Conservation (phyloP, 2,888 invertebrate species). For the Asteroscopus sphinx region DNA sequence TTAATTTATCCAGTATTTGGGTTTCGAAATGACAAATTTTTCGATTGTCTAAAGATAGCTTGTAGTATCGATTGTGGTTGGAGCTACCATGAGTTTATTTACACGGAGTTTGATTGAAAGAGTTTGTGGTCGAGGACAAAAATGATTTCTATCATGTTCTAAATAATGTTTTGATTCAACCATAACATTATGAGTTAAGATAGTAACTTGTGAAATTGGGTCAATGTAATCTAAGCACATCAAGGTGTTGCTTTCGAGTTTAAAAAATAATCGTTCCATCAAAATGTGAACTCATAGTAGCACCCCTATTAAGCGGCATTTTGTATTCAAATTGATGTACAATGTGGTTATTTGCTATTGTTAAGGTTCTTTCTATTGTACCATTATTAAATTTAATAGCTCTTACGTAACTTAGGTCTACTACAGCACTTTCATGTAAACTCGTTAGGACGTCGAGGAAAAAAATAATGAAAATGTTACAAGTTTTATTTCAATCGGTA, state of each 20-base stretch:
- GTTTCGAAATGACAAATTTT: conserved; percentile 25
- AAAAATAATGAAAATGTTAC: conserved; percentile 4
- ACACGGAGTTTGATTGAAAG: background rate
- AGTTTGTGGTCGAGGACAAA: conserved; percentile 7
- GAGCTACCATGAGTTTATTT: conserved; percentile 33
- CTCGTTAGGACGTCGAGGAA: conserved; percentile 17
- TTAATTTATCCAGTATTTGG: conserved; percentile 39
- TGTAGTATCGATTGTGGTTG: conserved; percentile 39
- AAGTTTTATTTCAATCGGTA: conserved; percentile 11
- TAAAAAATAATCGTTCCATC: background rate
- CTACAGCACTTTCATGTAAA: conserved; percentile 45
- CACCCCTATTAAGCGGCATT: conserved; percentile 33
- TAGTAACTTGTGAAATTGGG: too few relatives aligned
- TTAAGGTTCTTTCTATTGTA: conserved; percentile 52
- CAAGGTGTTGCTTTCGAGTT: conserved; percentile 2
- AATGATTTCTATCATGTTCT: background rate
- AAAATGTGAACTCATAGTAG: conserved; percentile 31
- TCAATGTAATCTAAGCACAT: background rate
- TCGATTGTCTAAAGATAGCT: conserved; percentile 44
- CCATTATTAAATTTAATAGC: conserved; percentile 49
- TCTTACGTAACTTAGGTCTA: conserved; percentile 33
- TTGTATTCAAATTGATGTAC: conserved; percentile 56
- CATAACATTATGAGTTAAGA: too few relatives aligned
- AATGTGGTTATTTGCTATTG: conserved; percentile 51
- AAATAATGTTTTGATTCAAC: background rate